A percentile compares a stretch with the other conserved stretches of the same genome.
Evolutionary conservation across 2,113 vertebrate species (phyloP).

Genomic region (Aleadryas rufinucha): DNA sequence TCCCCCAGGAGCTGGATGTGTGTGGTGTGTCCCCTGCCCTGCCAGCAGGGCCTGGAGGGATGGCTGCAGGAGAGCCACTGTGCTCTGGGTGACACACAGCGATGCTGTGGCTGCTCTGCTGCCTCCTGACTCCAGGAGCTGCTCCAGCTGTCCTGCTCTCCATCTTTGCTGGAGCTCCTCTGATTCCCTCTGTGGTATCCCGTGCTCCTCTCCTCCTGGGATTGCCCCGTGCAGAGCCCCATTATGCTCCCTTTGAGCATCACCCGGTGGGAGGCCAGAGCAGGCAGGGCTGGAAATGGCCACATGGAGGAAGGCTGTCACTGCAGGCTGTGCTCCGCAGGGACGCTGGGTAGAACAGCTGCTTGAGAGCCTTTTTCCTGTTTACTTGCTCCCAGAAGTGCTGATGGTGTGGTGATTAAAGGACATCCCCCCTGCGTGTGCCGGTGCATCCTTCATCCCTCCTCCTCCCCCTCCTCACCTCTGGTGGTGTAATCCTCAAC

Average conservation of each 20-base stretch:
- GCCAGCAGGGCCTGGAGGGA: neutral
- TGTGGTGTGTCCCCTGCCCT: rapidly evolving
- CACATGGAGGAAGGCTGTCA: neutral
- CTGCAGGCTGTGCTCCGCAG: neutral
- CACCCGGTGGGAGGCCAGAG: rapidly evolving
- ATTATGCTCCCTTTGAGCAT: neutral
- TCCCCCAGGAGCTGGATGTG: neutral
- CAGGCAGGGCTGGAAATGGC: neutral
- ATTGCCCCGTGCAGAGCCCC: neutral
- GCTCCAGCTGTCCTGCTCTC: neutral
- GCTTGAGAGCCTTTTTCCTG: slow-evolving; percentile 61
- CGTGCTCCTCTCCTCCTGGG: neutral
- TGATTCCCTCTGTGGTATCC: rapidly evolving
- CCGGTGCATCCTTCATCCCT: neutral
- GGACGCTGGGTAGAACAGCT: slow-evolving; percentile 6
- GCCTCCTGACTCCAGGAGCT: neutral
- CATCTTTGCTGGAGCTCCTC: neutral
- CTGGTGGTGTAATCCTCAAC: neutral
- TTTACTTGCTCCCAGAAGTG: slow-evolving; percentile 54
- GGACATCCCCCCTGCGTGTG: neutral
- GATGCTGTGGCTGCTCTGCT: neutral
- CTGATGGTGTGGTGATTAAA: slow-evolving; percentile 1
- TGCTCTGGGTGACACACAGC: rapidly evolving
- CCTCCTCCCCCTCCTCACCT: neutral
- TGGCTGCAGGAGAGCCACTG: neutral